Percentiles rank a stretch among this genome's conserved stretches.
phyloP scores from a whole-genome alignment of 2,888 invertebrate species.

The Callosobruchus maculatus region DNA sequence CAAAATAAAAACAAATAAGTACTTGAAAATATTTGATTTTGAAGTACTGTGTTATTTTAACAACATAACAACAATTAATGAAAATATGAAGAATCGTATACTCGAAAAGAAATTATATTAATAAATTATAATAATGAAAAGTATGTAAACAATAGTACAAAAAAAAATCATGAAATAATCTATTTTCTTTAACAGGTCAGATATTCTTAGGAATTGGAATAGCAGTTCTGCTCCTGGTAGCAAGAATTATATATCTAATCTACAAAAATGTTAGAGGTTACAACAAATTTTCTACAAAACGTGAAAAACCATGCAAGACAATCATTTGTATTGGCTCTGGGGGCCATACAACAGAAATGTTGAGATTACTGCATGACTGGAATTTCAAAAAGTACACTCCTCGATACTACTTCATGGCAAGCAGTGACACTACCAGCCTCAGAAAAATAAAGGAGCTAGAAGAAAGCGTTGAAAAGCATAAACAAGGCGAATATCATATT shows the following conservation, averaged over 20 bases:
- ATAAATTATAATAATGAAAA: too few relatives aligned
- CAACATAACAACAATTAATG: too few relatives aligned
- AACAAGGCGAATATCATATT: constrained; percentile 49
- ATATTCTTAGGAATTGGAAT: neutral
- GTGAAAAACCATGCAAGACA: constrained; percentile 46
- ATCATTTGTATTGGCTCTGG: constrained; percentile 74
- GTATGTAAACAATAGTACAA: too few relatives aligned
- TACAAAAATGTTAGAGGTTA: constrained; percentile 45
- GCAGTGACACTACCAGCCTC: constrained; percentile 72
- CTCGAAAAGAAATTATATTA: too few relatives aligned
- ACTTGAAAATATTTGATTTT: too few relatives aligned
- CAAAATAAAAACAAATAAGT: too few relatives aligned
- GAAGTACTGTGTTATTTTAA: too few relatives aligned
- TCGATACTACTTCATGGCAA: constrained; percentile 73
- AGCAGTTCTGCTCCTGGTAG: constrained; percentile 32
- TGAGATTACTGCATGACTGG: constrained; percentile 66
- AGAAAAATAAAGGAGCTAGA: constrained; percentile 61
- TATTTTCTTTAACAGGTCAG: too few relatives aligned
- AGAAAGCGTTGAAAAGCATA: constrained; percentile 20
- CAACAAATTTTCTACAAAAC: constrained; percentile 31
- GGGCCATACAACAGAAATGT: constrained; percentile 94
- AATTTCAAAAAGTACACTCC: constrained; percentile 65
- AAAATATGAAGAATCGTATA: too few relatives aligned
- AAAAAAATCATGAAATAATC: too few relatives aligned
- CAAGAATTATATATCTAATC: constrained; percentile 40